Evolutionary conservation across 1,140 invertebrate species (phyloP).

Genomic region (Hydropsyche tenuis): DNA sequence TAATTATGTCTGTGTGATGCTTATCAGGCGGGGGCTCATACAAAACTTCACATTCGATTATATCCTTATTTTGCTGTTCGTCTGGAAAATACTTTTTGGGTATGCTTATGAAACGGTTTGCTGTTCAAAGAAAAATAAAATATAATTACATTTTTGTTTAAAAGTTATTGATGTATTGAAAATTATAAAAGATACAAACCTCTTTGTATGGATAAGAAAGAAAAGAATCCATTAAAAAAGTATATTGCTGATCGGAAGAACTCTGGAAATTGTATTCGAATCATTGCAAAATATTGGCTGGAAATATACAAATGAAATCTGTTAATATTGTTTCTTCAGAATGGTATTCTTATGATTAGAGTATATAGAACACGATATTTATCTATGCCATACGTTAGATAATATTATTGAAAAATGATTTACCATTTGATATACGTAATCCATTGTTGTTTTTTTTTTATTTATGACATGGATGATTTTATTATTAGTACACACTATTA

Average conservation of each 20-base stretch:
- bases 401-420: no score
- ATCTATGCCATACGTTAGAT: no score
- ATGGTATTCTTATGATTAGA: no score
- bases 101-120: background rate
- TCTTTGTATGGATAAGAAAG: background rate
- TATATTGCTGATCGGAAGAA: slow-evolving; percentile 22
- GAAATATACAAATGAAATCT: background rate
- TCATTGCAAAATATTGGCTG: slow-evolving; percentile 35
- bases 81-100: slow-evolving; percentile 21
- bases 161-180: background rate
- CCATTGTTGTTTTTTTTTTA: no score
- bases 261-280: slow-evolving; percentile 32
- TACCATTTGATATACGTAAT: no score
- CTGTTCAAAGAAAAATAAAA: background rate
- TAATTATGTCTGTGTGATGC: slow-evolving; percentile 55
- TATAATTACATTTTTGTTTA: background rate
- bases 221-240: background rate
- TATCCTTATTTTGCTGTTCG: slow-evolving; percentile 27
- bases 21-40: slow-evolving; percentile 50
- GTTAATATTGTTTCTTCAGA: no score
- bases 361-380: no score
- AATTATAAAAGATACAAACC: slow-evolving; percentile 18
- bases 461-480: no score
- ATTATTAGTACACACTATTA: no score
- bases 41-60: slow-evolving; percentile 53